A percentile compares a stretch with the other conserved stretches of the same genome.
phyloP scores from a whole-genome alignment of 2,888 invertebrate genomes.

The Ochropleura leucogaster region DNA sequence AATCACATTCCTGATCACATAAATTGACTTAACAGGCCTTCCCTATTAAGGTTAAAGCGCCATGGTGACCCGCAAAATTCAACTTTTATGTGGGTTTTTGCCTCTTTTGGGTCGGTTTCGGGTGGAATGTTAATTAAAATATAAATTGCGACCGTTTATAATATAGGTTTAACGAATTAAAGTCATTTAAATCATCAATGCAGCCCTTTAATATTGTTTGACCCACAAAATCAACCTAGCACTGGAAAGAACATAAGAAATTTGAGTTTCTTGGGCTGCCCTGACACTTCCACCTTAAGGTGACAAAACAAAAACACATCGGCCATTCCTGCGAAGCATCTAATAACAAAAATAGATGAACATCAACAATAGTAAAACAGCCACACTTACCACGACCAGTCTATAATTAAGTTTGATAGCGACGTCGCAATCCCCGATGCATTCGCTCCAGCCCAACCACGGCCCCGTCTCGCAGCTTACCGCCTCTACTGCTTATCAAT shows the following conservation, averaged over 20 bases:
- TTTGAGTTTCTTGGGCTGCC: no score
- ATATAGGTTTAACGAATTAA: no score
- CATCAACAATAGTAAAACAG: slow-evolving; percentile 8
- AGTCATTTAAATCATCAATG: no score
- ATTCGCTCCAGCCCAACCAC: slow-evolving; percentile 86
- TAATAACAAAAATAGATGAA: neutral
- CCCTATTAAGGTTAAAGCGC: neutral
- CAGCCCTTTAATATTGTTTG: no score
- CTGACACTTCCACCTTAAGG: neutral
- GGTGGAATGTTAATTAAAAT: no score
- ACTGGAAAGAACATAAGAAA: no score
- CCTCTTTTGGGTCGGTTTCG: no score
- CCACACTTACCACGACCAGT: slow-evolving; percentile 77
- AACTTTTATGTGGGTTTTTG: no score
- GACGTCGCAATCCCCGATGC: slow-evolving; percentile 83
- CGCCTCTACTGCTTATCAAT: slow-evolving; percentile 68
- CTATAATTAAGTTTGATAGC: slow-evolving; percentile 86
- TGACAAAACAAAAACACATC: slow-evolving; percentile 1
- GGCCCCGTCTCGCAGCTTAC: slow-evolving; percentile 80
- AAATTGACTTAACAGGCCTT: neutral
- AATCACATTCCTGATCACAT: neutral
- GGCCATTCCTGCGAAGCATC: neutral
- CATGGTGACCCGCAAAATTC: no score
- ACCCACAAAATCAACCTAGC: no score
- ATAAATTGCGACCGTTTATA: no score